Evolutionary conservation across 2,888 invertebrate genomes (phyloP), one percentile per base, ranked within the genome.

Genomic region (Alloscopus bannaensis): DNA sequence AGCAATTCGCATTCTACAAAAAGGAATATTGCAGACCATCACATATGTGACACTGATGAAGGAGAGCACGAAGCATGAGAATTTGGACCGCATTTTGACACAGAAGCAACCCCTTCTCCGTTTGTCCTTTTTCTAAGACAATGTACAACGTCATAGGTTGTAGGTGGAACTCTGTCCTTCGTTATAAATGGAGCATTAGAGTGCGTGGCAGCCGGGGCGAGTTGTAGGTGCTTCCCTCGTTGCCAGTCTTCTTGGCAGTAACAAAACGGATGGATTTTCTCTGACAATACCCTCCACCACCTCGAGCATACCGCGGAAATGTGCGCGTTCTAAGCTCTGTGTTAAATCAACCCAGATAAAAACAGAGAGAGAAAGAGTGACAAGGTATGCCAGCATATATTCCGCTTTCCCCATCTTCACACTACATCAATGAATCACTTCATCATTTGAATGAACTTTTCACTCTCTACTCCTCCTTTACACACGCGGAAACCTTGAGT

Each of bases 381-480:
- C 13, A 59, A n/a, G 31, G 26, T 59, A 59, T 59, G 24, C 59
- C 20, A 11, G 59, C n/a, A n/a, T n/a, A n/a, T n/a, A n/a, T n/a
- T n/a, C n/a, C n/a, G n/a, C 4, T 22, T 42, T 62, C 26, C 42
- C 31, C 36, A 50, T 52, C 18, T 36, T 68, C 52, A 31, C 50
- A 60, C 28, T 60, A 18, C 60, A 50, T 62, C 26, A 72, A 26
- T 45, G 45, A 73, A 52, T 65, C 73, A 64, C 31, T 73, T 52
- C 73, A 64, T 73, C 73, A 73, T 65, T 64, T 52, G 50, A 45
- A 66, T 50, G 40, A 50, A 47, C 52, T 50, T 68, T 31, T 24
- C 36, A 29, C 28, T 52, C 45, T 57, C 57, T 50, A 26, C 8
- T n/a, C n/a, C n/a, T n/a, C n/a, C n/a, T n/a, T n/a, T n/a, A n/a